Conservation (phyloP, 2,888 invertebrate genomes). For the Cryptocephalus moraei region DNA sequence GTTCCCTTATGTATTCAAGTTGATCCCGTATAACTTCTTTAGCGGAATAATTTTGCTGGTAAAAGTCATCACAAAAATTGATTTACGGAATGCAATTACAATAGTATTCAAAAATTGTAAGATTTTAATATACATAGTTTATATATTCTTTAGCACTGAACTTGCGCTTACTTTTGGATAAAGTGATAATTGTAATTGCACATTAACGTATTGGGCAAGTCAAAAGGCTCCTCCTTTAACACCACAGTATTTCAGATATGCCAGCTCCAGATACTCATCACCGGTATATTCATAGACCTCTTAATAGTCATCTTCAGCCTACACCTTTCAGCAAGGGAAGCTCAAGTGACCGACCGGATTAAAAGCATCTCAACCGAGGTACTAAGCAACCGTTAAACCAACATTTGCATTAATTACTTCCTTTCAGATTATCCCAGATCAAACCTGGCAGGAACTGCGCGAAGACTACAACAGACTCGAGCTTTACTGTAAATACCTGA, state of each 20-base stretch:
- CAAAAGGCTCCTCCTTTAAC: too few relatives aligned
- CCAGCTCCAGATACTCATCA: slow-evolving; percentile 16
- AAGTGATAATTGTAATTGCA: too few relatives aligned
- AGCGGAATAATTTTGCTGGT: slow-evolving; percentile 10
- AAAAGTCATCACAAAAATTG: not conserved
- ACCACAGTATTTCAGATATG: slow-evolving; percentile 5
- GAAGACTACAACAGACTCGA: slow-evolving; percentile 55
- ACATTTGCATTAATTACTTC: slow-evolving; percentile 1
- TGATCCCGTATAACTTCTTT: slow-evolving; percentile 5
- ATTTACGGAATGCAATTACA: too few relatives aligned
- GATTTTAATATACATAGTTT: too few relatives aligned
- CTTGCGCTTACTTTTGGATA: too few relatives aligned
- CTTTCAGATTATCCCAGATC: slow-evolving; percentile 46
- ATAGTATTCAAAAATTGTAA: too few relatives aligned
- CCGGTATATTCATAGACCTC: slow-evolving; percentile 27
- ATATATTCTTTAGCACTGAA: too few relatives aligned
- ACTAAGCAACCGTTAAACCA: slow-evolving; percentile 9
- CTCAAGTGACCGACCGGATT: slow-evolving; percentile 19
- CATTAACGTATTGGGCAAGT: too few relatives aligned
- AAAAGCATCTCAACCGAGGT: slow-evolving; percentile 6
- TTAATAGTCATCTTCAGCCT: slow-evolving; percentile 30
- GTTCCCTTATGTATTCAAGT: slow-evolving; percentile 3
- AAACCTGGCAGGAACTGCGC: slow-evolving; percentile 54
- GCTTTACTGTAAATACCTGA: slow-evolving; percentile 48
- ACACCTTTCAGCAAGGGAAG: slow-evolving; percentile 25